A percentile compares a stretch with the other conserved stretches of the same genome.
Conservation (phyloP, 2,888 invertebrate species). For the Dexiosoma caninum region DNA sequence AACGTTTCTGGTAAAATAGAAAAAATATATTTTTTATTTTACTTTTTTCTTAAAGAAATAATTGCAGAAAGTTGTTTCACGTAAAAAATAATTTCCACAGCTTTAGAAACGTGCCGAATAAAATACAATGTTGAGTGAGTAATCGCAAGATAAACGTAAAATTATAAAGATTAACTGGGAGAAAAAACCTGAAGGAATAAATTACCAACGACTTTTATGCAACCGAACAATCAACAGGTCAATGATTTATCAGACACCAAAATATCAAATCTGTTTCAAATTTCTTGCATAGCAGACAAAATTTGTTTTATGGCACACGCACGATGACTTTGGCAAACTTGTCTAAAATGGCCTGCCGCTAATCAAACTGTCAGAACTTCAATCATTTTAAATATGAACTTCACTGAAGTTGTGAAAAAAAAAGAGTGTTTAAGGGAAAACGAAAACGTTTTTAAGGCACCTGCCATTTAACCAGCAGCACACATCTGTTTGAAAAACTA, state of each 20-base stretch:
- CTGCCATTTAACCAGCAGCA: conserved; percentile 47
- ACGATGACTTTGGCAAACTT: conserved; percentile 21
- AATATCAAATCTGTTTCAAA: conserved; percentile 22
- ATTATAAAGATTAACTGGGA: neutral
- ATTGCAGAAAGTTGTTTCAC: neutral
- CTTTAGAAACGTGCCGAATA: conserved; percentile 5
- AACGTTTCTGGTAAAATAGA: neutral
- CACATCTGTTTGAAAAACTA: conserved; percentile 55
- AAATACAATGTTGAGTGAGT: conserved; percentile 38
- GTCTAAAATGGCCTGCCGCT: conserved; percentile 45
- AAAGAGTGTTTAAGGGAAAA: neutral
- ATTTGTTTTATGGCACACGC: conserved; percentile 55
- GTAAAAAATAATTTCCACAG: conserved; percentile 35
- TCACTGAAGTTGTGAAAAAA: conserved; percentile 13
- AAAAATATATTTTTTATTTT: no score
- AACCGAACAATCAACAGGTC: conserved; percentile 26
- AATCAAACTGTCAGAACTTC: conserved; percentile 63
- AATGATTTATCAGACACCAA: conserved; percentile 23
- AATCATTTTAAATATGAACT: conserved; percentile 51
- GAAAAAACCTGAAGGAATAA: neutral
- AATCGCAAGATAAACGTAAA: conserved; percentile 28
- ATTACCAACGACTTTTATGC: neutral
- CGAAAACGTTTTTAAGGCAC: conserved; percentile 40
- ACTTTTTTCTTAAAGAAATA: no score
- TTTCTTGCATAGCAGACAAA: neutral